phyloP scores from a whole-genome alignment of 2,888 invertebrate species.

The Ommatoiulus sabulosus region DNA sequence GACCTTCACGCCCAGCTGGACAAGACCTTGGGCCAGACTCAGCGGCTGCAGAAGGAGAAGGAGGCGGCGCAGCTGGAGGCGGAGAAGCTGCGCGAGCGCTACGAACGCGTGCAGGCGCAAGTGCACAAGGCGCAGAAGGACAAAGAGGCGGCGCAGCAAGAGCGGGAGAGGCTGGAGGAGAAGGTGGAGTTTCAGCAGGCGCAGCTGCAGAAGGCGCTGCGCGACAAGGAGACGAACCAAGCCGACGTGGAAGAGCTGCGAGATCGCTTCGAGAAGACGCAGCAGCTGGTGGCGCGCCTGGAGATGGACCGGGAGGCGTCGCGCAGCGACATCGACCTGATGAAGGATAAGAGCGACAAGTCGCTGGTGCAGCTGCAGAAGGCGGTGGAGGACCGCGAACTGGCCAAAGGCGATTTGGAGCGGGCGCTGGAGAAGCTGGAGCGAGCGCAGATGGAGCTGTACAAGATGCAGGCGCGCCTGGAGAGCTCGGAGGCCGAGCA shows the following conservation, averaged over 20 bases:
- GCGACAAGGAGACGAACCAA: conserved; percentile 86
- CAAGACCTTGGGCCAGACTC: conserved; percentile 87
- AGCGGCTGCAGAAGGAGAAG: conserved; percentile 88
- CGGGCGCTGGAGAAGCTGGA: conserved; percentile 81
- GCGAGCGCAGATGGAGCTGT: conserved; percentile 87
- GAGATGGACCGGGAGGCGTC: conserved; percentile 90
- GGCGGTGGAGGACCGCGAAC: conserved; percentile 87
- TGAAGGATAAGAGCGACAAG: conserved; percentile 92
- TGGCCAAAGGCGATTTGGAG: conserved; percentile 89
- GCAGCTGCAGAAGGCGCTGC: conserved; percentile 83
- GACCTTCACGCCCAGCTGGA: conserved; percentile 90
- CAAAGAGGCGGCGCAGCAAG: conserved; percentile 83
- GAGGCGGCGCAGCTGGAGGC: conserved; percentile 86
- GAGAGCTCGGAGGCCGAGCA: conserved; percentile 89
- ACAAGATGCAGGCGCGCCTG: conserved; percentile 87
- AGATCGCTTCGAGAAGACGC: conserved; percentile 87
- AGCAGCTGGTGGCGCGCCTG: conserved; percentile 64
- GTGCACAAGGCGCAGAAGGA: conserved; percentile 87
- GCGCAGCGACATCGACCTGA: conserved; percentile 83
- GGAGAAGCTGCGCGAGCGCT: conserved; percentile 87
- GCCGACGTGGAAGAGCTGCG: conserved; percentile 88
- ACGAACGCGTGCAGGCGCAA: conserved; percentile 86
- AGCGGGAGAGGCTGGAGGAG: conserved; percentile 84
- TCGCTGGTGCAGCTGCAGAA: conserved; percentile 80
- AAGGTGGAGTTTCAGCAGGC: conserved; percentile 84